These are phyloP conservation scores for Peromyscus attwateri DNA, from an alignment of 2,797 vertebrate genomes.

Conservation along the genomic window DNA sequence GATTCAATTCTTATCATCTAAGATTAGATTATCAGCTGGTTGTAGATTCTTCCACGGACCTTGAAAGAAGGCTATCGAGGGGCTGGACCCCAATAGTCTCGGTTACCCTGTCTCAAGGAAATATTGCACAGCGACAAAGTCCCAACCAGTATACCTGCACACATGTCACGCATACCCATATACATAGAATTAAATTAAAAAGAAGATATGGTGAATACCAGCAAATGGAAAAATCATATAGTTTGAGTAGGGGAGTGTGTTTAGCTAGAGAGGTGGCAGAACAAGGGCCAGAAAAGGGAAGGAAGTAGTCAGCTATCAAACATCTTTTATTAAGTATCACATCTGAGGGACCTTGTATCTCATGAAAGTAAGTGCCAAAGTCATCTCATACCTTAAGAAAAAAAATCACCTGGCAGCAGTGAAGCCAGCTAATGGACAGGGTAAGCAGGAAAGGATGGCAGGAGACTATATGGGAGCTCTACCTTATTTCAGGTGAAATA, in stretches of 20 bases:
- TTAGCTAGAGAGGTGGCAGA: neutral
- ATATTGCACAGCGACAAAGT: neutral
- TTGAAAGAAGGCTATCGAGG: too few relatives aligned
- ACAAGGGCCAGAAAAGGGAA: neutral
- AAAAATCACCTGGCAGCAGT: neutral
- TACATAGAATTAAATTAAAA: neutral
- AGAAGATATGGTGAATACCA: neutral
- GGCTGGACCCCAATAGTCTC: too few relatives aligned
- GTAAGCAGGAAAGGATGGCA: neutral
- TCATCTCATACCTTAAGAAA: neutral
- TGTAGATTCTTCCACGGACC: too few relatives aligned
- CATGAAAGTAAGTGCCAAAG: conserved; percentile 1
- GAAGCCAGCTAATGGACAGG: neutral
- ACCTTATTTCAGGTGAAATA: neutral
- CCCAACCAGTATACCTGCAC: neutral
- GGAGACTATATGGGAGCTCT: neutral
- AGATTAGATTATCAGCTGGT: too few relatives aligned
- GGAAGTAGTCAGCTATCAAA: neutral
- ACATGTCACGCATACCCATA: neutral
- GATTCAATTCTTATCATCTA: too few relatives aligned
- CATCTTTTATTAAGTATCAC: neutral
- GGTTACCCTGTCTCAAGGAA: neutral
- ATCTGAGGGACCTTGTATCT: neutral
- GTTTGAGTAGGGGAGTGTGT: neutral
- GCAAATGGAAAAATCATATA: neutral